Evolutionary conservation across 1,140 invertebrate genomes (phyloP).

Genomic region (Tetragnatha versicolor): DNA sequence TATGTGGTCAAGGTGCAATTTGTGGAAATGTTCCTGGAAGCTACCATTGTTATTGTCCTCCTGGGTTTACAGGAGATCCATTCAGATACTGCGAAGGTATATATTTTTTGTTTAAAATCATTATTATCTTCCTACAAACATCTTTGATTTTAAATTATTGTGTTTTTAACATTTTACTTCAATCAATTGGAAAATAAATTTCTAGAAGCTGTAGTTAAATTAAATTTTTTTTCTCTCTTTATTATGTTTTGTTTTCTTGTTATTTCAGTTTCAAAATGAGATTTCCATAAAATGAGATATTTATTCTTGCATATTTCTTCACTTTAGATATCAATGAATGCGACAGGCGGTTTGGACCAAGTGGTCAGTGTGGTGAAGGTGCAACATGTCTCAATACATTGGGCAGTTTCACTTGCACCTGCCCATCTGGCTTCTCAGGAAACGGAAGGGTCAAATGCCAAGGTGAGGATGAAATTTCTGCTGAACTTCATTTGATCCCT

Average conservation of each 20-base stretch:
- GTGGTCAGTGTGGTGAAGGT: constrained; percentile 82
- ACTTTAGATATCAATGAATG: constrained; percentile 89
- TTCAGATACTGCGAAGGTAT: constrained; percentile 59
- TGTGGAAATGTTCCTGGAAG: constrained; percentile 77
- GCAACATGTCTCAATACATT: constrained; percentile 82
- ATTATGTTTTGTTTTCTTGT: too few relatives aligned
- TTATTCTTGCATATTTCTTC: constrained; percentile 55
- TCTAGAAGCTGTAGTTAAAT: too few relatives aligned
- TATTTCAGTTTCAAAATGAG: too few relatives aligned
- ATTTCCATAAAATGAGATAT: too few relatives aligned
- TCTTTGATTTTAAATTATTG: too few relatives aligned
- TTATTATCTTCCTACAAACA: neutral
- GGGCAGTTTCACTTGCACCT: constrained; percentile 72
- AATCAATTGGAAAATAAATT: too few relatives aligned
- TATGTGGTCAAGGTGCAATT: constrained; percentile 77
- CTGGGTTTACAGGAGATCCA: constrained; percentile 79
- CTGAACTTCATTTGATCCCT: neutral
- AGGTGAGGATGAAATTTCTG: constrained; percentile 53
- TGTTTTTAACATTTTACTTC: too few relatives aligned
- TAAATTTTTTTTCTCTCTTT: too few relatives aligned
- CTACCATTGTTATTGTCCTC: constrained; percentile 78
- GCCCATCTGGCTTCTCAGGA: constrained; percentile 59
- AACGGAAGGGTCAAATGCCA: constrained; percentile 58
- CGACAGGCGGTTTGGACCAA: constrained; percentile 76
- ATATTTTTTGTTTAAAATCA: neutral